Conservation (phyloP, 2,888 invertebrate species). For the Halictus quadricinctus region DNA sequence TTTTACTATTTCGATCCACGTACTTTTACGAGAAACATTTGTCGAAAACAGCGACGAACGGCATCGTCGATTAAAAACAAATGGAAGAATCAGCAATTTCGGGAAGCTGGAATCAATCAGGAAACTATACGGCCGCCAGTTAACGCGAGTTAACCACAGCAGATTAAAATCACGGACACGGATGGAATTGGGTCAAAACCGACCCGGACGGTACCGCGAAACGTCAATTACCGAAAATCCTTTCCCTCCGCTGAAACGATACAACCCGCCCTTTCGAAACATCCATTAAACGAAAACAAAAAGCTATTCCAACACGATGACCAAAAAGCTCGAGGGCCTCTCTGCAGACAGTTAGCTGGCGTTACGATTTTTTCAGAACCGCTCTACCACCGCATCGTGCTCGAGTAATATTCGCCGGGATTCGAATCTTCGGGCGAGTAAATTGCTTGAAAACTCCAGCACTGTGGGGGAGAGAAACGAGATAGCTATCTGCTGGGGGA, state of each 20-base stretch:
- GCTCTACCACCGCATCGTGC: not conserved
- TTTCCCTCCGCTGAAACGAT: not conserved
- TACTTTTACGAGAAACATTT: no score
- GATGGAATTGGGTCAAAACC: not conserved
- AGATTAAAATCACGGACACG: not conserved
- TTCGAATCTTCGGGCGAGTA: not conserved
- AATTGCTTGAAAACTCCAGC: constrained; percentile 11
- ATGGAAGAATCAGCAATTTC: not conserved
- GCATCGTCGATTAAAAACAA: not conserved
- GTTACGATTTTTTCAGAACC: not conserved
- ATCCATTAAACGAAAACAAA: not conserved
- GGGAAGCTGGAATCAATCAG: not conserved
- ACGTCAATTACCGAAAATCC: not conserved
- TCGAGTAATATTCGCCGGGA: not conserved
- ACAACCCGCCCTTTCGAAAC: not conserved
- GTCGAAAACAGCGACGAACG: not conserved
- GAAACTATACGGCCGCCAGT: not conserved
- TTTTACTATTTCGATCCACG: no score
- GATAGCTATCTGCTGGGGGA: not conserved
- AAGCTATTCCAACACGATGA: not conserved
- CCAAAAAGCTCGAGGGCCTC: not conserved
- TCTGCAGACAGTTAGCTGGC: not conserved
- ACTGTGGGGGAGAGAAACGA: not conserved
- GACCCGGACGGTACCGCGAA: not conserved
- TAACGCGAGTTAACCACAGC: not conserved